Percentiles rank a stretch among this genome's conserved stretches.
Evolutionary conservation across 1,140 invertebrate species (phyloP).

Genomic region (Phocides pigmalion): DNA sequence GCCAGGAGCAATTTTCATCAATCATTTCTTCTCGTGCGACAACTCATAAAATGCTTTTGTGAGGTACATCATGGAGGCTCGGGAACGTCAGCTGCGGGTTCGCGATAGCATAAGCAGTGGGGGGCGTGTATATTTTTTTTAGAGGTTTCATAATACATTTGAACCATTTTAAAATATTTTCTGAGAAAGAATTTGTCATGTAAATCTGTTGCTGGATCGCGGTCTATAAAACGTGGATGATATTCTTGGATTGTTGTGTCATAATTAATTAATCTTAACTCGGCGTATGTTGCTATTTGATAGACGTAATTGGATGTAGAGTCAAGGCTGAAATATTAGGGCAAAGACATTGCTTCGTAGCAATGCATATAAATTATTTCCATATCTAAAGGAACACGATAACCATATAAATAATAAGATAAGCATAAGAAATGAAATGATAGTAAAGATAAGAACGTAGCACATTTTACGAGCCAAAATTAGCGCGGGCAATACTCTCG

Average conservation of each 20-base stretch:
- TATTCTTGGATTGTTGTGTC: slow-evolving; percentile 30
- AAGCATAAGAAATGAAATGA: slow-evolving; percentile 5
- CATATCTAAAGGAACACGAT: slow-evolving; percentile 6
- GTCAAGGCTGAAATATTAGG: slow-evolving; percentile 8
- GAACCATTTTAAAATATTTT: too few relatives aligned
- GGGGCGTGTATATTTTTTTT: too few relatives aligned
- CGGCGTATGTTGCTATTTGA: slow-evolving; percentile 7
- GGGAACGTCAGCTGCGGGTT: too few relatives aligned
- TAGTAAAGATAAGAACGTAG: slow-evolving; percentile 6
- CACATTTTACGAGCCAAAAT: background rate
- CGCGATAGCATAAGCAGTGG: too few relatives aligned
- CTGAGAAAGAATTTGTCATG: too few relatives aligned
- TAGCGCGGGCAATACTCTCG: slow-evolving; percentile 1
- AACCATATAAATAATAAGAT: slow-evolving; percentile 18
- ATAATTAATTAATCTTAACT: slow-evolving; percentile 20
- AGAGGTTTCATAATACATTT: too few relatives aligned
- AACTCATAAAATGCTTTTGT: too few relatives aligned
- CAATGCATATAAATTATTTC: background rate
- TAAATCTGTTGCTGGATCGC: too few relatives aligned
- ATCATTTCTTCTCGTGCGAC: too few relatives aligned
- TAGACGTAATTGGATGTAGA: slow-evolving; percentile 18
- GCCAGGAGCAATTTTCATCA: too few relatives aligned
- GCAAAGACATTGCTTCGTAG: background rate
- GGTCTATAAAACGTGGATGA: too few relatives aligned
- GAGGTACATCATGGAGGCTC: too few relatives aligned